Conservation (phyloP, 2,797 vertebrate species). For the Jordanella pulchra region DNA sequence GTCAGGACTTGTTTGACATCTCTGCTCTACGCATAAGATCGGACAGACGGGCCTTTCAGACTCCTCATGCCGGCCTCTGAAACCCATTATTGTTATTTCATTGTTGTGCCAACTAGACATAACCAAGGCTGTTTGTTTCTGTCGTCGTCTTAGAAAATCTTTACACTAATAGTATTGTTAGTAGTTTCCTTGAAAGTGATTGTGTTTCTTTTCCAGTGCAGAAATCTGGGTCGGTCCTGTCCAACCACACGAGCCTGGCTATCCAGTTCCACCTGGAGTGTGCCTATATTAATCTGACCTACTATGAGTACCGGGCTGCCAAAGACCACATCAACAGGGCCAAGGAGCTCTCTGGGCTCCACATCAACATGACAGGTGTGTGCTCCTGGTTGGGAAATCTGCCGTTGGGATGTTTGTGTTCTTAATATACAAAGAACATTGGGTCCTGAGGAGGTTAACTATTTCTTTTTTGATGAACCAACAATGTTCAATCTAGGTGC, state of each 20-base stretch:
- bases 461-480: background rate
- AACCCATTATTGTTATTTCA: too few species aligned
- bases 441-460: background rate
- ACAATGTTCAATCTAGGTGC: conserved; percentile 80
- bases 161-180: too few species aligned
- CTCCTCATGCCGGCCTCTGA: too few species aligned
- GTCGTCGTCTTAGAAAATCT: background rate
- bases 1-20: too few species aligned
- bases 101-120: too few species aligned
- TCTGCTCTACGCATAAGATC: too few species aligned
- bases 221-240: conserved; percentile 75
- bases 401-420: background rate
- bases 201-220: conserved; percentile 64
- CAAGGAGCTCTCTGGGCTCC: conserved; percentile 83
- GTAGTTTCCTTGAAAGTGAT: background rate
- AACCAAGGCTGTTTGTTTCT: too few species aligned
- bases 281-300: conserved; percentile 85
- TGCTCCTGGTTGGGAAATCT: background rate
- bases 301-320: conserved; percentile 90
- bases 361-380: conserved; percentile 86
- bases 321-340: conserved; percentile 85
- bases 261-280: conserved; percentile 93
- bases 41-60: too few species aligned
- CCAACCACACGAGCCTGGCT: conserved; percentile 75
- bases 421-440: background rate